Evolutionary conservation across 2,888 invertebrate species (phyloP).

Genomic region (Nephrotoma flavescens): DNA sequence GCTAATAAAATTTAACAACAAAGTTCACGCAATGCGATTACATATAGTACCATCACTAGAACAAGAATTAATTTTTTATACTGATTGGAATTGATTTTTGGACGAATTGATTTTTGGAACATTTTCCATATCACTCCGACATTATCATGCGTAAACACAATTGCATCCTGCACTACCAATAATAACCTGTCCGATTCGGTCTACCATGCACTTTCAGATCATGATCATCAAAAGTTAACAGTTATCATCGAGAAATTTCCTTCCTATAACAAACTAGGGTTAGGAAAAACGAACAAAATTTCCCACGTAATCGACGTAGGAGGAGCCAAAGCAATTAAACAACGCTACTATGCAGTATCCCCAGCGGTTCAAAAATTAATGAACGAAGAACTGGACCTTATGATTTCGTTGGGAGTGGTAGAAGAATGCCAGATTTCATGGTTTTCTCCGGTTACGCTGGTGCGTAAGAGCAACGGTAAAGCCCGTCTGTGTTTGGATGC

Average conservation of each 20-base stretch:
- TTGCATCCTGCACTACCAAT: neutral
- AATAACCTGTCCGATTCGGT: neutral
- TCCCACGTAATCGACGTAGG: constrained; percentile 13
- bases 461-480: too few species aligned
- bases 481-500: too few species aligned
- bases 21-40: neutral
- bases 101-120: neutral
- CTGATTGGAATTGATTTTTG: too few species aligned
- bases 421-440: constrained; percentile 18
- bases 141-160: neutral
- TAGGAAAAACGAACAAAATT: constrained; percentile 11
- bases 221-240: neutral
- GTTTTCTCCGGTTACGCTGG: constrained; percentile 18
- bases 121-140: neutral
- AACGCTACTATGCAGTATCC: constrained; percentile 13
- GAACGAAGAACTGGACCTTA: constrained; percentile 18
- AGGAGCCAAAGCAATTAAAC: constrained; percentile 10
- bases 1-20: neutral
- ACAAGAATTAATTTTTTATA: neutral
- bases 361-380: constrained; percentile 12
- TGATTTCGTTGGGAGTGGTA: constrained; percentile 18
- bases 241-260: neutral
- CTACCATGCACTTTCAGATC: neutral
- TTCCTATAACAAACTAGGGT: neutral
- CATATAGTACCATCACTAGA: neutral